Percentiles rank a stretch among this genome's conserved stretches.
phyloP scores from a whole-genome alignment of 1,140 invertebrate genomes.

The Cryptotermes secundus region DNA sequence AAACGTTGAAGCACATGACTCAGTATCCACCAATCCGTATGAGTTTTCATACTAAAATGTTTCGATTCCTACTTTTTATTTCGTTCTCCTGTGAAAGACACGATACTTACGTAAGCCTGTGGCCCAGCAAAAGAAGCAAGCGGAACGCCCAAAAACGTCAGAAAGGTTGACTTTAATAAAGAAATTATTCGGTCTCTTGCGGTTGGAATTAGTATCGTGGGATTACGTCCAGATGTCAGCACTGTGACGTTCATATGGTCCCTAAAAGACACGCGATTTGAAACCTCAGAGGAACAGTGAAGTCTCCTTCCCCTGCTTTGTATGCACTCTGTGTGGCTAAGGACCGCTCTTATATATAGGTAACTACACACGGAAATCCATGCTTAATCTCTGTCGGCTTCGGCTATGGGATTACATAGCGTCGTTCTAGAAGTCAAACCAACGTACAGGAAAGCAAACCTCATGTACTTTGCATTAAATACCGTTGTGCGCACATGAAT shows the following conservation, averaged over 20 bases:
- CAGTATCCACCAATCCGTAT: not conserved
- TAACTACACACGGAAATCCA: not conserved
- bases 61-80: not conserved
- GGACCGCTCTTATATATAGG: not conserved
- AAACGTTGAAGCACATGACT: not conserved
- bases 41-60: constrained; percentile 2
- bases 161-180: not conserved
- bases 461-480: no score
- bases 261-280: not conserved
- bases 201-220: constrained; percentile 3
- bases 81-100: not conserved
- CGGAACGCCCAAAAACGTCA: not conserved
- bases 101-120: not conserved
- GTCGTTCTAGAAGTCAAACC: no score
- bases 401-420: not conserved
- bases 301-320: not conserved
- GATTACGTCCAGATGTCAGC: constrained; percentile 3
- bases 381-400: not conserved
- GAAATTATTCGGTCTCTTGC: constrained; percentile 8
- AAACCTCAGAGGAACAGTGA: not conserved
- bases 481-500: no score
- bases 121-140: not conserved
- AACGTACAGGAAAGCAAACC: no score
- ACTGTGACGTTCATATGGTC: not conserved
- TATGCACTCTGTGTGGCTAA: not conserved